Base-by-base conservation (phyloP, 2,113 vertebrate species). In the Sander lucioperca region DNA sequence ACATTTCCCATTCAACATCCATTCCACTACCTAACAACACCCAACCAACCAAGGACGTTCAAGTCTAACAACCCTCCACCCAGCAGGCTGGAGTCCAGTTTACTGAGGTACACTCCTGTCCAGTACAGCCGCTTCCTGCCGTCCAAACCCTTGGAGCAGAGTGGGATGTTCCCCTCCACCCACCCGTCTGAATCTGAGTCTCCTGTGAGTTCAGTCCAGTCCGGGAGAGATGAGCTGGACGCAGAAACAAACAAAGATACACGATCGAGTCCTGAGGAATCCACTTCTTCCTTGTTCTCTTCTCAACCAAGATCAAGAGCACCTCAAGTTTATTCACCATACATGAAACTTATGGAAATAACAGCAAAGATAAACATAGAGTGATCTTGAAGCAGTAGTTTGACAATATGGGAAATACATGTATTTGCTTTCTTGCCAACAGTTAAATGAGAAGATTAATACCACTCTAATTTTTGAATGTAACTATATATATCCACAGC, bases 331-430 rank as follows among this genome's bases (percentile, higher is more conserved):
- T 96, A 96, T 86, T 96, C 96, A 0, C 97, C 98, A 0, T 98
- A 97, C 89, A 96, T 96, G 80, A 96, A 95, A 82, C 97, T 99
- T 66, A 85, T 98, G 95, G 97, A 98, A 83, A 93, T 96, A 0
- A 96, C 94, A 54, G 79, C 92, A 13, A 96, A 94, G 0, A 86
- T 93, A 12, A 93, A 91, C 19, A 86, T 88, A 36, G 91, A 95
- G 4, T 82, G 56, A 84, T 45, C 8, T 4, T 74, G 54, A 76
- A 23, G 33, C 9, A 2, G 36, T 51, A 19, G 23, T 25, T 48
- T 14, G 14, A 72, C 12, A 27, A 56, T 72, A 27, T 63, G 5
- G 43, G 43, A 73, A 77, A 59, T 21, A 4, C 2, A 36, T 50
- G 27, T 19, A 50, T 30, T 66, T 2, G 4, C 2, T 6, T 53